Percentiles rank a stretch among this genome's conserved stretches.
phyloP scores from a whole-genome alignment of 2,888 invertebrate species.

The Artemia sinica region DNA sequence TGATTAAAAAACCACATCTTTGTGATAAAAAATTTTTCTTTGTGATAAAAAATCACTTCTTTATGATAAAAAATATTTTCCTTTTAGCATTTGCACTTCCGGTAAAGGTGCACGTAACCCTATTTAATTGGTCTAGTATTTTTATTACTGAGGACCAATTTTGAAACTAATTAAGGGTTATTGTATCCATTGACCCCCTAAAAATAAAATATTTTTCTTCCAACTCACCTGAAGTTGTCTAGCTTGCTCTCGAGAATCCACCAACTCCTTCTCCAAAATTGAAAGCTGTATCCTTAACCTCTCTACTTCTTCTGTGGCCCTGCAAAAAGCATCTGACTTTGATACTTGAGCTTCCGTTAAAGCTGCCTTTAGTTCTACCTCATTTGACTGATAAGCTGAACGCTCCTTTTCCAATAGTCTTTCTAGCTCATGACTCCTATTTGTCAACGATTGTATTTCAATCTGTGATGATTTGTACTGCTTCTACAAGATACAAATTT shows the following conservation, averaged over 20 bases:
- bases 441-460: not conserved
- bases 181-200: too few species aligned
- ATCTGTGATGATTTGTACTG: not conserved
- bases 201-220: too few species aligned
- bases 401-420: conserved; percentile 1
- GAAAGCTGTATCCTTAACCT: conserved; percentile 2
- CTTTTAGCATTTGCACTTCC: too few species aligned
- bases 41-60: too few species aligned
- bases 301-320: not conserved
- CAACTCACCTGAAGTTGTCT: conserved; percentile 8
- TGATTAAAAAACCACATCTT: too few species aligned
- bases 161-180: too few species aligned
- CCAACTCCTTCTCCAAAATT: not conserved
- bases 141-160: too few species aligned
- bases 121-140: too few species aligned
- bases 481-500: not conserved
- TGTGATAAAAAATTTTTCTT: too few species aligned
- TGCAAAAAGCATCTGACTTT: not conserved
- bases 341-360: not conserved
- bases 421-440: not conserved
- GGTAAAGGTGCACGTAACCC: too few species aligned
- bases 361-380: not conserved
- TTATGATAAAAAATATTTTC: too few species aligned
- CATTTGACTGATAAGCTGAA: not conserved
- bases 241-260: not conserved